Conservation (phyloP, 2,797 vertebrate species). For the Myripristis murdjan region DNA sequence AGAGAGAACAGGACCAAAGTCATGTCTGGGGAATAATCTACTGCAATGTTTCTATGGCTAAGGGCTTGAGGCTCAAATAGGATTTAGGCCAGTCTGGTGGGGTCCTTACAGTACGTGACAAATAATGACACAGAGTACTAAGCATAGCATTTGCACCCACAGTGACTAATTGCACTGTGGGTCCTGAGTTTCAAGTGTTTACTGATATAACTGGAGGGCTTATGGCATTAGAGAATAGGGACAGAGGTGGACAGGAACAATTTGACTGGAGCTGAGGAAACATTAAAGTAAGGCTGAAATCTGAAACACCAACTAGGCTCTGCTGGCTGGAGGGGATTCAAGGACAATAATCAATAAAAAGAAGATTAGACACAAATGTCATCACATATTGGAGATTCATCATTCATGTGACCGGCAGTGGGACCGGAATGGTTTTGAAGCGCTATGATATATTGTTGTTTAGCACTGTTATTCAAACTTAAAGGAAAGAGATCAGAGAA, state of each 20-base stretch:
- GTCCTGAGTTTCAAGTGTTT: slow-evolving; percentile 52
- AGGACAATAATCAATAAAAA: slow-evolving; percentile 14
- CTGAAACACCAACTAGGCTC: not conserved
- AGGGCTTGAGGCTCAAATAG: slow-evolving; percentile 49
- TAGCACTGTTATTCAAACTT: slow-evolving; percentile 16
- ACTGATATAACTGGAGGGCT: slow-evolving; percentile 51
- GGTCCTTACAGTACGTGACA: slow-evolving; percentile 37
- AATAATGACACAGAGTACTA: too few species aligned
- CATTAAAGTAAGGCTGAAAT: slow-evolving; percentile 14
- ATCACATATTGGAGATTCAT: slow-evolving; percentile 15
- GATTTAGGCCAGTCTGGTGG: slow-evolving; percentile 25
- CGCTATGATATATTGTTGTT: slow-evolving; percentile 18
- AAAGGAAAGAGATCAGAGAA: slow-evolving; percentile 3
- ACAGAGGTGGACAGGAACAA: slow-evolving; percentile 24
- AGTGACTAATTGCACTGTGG: slow-evolving; percentile 49
- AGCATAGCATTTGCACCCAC: slow-evolving; percentile 30
- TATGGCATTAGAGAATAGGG: slow-evolving; percentile 27
- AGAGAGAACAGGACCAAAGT: slow-evolving; percentile 28
- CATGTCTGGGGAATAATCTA: slow-evolving; percentile 32
- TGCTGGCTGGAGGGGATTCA: slow-evolving; percentile 1
- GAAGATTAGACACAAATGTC: slow-evolving; percentile 30
- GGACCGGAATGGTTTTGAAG: not conserved
- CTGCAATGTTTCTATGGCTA: slow-evolving; percentile 33
- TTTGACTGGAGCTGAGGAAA: slow-evolving; percentile 24
- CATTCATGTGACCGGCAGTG: slow-evolving; percentile 14